A percentile compares a stretch with the other conserved stretches of the same genome.
Conservation (phyloP, 2,888 invertebrate species). For the Pyrrhia umbra region DNA sequence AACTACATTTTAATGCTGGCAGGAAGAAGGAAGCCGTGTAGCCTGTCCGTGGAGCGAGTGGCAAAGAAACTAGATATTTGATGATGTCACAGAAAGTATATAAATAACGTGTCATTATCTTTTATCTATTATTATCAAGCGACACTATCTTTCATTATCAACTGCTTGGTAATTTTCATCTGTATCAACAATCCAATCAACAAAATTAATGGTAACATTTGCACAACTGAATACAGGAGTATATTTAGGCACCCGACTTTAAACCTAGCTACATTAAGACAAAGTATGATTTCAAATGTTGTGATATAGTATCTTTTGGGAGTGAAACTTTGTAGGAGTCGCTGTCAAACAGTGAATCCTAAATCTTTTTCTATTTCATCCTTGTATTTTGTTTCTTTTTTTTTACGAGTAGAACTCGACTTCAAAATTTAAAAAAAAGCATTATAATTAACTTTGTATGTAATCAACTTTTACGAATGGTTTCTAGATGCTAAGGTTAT, state of each 20-base stretch:
- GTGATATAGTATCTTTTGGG: slow-evolving; percentile 43
- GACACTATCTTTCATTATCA: too few relatives aligned
- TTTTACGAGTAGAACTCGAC: slow-evolving; percentile 14
- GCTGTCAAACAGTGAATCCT: slow-evolving; percentile 44
- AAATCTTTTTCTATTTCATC: neutral
- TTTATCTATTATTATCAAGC: too few relatives aligned
- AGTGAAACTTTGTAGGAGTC: slow-evolving; percentile 18
- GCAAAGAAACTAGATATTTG: too few relatives aligned
- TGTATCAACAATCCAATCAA: too few relatives aligned
- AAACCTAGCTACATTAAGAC: slow-evolving; percentile 28
- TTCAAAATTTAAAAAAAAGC: neutral
- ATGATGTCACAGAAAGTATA: too few relatives aligned
- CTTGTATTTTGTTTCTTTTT: neutral
- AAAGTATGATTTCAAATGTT: slow-evolving; percentile 48
- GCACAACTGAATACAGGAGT: slow-evolving; percentile 4
- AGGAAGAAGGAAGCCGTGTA: too few relatives aligned
- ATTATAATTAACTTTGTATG: neutral
- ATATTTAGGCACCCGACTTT: slow-evolving; percentile 17
- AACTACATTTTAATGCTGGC: too few relatives aligned
- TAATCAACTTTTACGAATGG: too few relatives aligned
- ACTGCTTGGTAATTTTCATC: too few relatives aligned
- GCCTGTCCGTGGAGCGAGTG: too few relatives aligned
- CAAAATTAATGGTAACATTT: too few relatives aligned
- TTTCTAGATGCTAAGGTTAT: neutral
- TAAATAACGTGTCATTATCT: too few relatives aligned